These are phyloP conservation scores for Drosophila seclusa DNA, from an alignment of 2,888 invertebrate species.

Conservation along the genomic window DNA sequence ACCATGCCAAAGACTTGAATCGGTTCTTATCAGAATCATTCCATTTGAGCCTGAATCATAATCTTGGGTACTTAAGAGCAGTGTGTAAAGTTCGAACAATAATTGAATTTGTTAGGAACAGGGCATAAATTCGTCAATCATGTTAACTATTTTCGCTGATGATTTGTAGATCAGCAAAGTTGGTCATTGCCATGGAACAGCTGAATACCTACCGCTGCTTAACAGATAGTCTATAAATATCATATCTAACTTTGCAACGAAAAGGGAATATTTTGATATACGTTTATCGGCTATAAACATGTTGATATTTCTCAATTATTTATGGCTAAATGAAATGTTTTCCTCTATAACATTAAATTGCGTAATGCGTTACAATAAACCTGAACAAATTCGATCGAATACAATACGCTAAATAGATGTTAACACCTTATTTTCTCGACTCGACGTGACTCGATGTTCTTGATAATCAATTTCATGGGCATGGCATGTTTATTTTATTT, in stretches of 20 bases:
- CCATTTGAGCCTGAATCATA: neutral
- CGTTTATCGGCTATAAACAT: slow-evolving; percentile 1
- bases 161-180: slow-evolving; percentile 2
- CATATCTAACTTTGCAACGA: neutral
- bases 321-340: slow-evolving; percentile 21
- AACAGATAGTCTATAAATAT: slow-evolving; percentile 7
- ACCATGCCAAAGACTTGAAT: slow-evolving; percentile 17
- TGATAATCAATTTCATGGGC: slow-evolving; percentile 53
- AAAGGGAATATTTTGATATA: neutral
- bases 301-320: slow-evolving; percentile 12
- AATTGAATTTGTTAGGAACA: neutral
- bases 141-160: neutral
- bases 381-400: slow-evolving; percentile 17
- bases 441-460: slow-evolving; percentile 33
- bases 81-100: neutral
- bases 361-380: slow-evolving; percentile 12
- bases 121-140: neutral
- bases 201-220: neutral
- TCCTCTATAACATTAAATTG: slow-evolving; percentile 23
- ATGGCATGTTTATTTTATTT: slow-evolving; percentile 33
- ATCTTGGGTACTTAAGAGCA: neutral
- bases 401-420: slow-evolving; percentile 38
- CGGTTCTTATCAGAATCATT: neutral
- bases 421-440: slow-evolving; percentile 29
- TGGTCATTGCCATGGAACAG: slow-evolving; percentile 22